Conservation (phyloP, 2,888 invertebrate genomes). For the Dermolepida albohirtum region DNA sequence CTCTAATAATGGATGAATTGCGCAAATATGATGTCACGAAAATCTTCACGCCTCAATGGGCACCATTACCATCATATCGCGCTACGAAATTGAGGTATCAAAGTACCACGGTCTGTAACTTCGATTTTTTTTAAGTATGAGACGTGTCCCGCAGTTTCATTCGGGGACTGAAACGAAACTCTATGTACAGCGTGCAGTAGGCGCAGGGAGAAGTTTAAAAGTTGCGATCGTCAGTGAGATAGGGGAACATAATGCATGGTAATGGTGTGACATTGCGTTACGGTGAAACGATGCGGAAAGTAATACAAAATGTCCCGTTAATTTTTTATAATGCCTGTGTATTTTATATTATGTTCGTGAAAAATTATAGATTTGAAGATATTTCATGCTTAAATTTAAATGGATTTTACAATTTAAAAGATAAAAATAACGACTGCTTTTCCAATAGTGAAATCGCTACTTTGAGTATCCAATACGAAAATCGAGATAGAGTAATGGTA, state of each 20-base stretch:
- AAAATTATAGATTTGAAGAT: too few relatives aligned
- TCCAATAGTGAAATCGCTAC: too few relatives aligned
- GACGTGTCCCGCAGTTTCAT: slow-evolving; percentile 6
- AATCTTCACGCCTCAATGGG: background rate
- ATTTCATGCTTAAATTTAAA: too few relatives aligned
- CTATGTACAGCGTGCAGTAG: background rate
- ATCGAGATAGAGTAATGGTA: too few relatives aligned
- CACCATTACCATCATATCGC: background rate
- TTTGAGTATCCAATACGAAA: too few relatives aligned
- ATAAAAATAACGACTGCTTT: too few relatives aligned
- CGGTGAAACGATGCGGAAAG: slow-evolving; percentile 25
- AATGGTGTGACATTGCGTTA: slow-evolving; percentile 30
- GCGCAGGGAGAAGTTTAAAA: background rate
- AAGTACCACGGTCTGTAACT: background rate
- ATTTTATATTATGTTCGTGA: too few relatives aligned
- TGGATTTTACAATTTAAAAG: too few relatives aligned
- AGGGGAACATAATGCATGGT: slow-evolving; percentile 4
- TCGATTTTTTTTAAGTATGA: background rate
- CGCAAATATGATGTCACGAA: slow-evolving; percentile 31
- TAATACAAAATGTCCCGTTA: slow-evolving; percentile 18
- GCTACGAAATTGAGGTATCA: background rate
- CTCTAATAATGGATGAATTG: slow-evolving; percentile 18
- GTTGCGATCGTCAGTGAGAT: background rate
- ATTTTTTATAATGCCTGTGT: slow-evolving; percentile 3
- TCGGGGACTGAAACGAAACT: background rate